Percentiles rank a stretch among this genome's conserved stretches.
phyloP scores from a whole-genome alignment of 2,888 invertebrate species.

The Tanypteryx hageni region DNA sequence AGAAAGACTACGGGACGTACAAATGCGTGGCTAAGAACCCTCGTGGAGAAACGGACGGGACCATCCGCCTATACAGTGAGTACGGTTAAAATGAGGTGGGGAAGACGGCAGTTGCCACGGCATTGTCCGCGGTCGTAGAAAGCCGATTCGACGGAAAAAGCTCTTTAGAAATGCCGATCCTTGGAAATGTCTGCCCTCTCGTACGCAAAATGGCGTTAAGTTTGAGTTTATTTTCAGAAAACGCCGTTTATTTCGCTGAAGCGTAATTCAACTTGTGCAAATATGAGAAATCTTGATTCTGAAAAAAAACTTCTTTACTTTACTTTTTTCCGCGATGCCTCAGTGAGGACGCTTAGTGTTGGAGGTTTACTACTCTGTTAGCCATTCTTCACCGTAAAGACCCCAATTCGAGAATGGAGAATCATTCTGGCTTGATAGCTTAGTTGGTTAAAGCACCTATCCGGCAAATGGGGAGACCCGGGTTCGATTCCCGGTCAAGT shows the following conservation, averaged over 20 bases:
- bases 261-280: neutral
- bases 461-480: too few relatives aligned
- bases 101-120: neutral
- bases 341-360: too few relatives aligned
- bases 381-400: too few relatives aligned
- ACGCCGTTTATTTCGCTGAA: neutral
- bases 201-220: neutral
- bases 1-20: slow-evolving; percentile 90
- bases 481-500: too few relatives aligned
- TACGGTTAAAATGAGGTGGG: slow-evolving; percentile 70
- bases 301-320: neutral
- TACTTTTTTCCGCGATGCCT: too few relatives aligned
- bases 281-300: neutral
- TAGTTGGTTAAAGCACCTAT: too few relatives aligned
- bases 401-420: too few relatives aligned
- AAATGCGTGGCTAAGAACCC: slow-evolving; percentile 94
- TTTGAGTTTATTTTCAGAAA: neutral
- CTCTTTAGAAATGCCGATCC: neutral
- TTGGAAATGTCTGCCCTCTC: too few relatives aligned
- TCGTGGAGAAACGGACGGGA: slow-evolving; percentile 92
- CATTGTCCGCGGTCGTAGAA: neutral
- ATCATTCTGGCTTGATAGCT: too few relatives aligned
- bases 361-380: too few relatives aligned
- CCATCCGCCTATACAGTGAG: slow-evolving; percentile 93
- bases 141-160: neutral